Percentiles rank a stretch among this genome's conserved stretches.
These are phyloP conservation scores for Melipona quadrifasciata DNA, from an alignment of 1,140 invertebrate species.

Conservation along the genomic window DNA sequence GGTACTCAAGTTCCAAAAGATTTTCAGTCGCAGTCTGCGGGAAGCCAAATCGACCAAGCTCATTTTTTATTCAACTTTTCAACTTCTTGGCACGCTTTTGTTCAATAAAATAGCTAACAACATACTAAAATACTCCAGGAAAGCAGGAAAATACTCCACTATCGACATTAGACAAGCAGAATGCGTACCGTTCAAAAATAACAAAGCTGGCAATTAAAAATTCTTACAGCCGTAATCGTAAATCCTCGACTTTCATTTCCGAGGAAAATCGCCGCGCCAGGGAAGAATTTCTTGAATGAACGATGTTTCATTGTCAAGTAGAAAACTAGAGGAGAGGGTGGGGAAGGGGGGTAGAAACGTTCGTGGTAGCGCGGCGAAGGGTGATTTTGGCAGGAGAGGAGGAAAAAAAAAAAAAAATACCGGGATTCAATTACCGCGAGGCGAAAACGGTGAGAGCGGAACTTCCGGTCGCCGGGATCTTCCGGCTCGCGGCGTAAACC, in stretches of 20 bases:
- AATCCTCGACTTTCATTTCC: neutral
- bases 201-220: neutral
- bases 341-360: neutral
- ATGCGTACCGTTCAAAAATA: neutral
- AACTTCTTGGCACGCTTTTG: too few relatives aligned
- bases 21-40: neutral
- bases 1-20: slow-evolving; percentile 1
- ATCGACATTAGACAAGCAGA: neutral
- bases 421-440: slow-evolving; percentile 73
- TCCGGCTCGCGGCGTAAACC: slow-evolving; percentile 69
- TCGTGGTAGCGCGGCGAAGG: neutral
- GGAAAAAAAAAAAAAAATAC: slow-evolving; percentile 49
- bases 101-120: too few relatives aligned
- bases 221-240: neutral
- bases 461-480: slow-evolving; percentile 70
- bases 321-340: neutral
- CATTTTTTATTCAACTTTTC: too few relatives aligned
- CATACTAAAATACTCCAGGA: too few relatives aligned
- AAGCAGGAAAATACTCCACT: too few relatives aligned
- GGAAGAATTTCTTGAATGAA: slow-evolving; percentile 10
- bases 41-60: too few relatives aligned
- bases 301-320: slow-evolving; percentile 23
- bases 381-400: neutral
- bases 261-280: too few relatives aligned
- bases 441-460: slow-evolving; percentile 30